Evolutionary conservation across 23 tunicate species (phyloP), one percentile per base, ranked within the genome.

Genomic region (Phallusia fumigata): DNA sequence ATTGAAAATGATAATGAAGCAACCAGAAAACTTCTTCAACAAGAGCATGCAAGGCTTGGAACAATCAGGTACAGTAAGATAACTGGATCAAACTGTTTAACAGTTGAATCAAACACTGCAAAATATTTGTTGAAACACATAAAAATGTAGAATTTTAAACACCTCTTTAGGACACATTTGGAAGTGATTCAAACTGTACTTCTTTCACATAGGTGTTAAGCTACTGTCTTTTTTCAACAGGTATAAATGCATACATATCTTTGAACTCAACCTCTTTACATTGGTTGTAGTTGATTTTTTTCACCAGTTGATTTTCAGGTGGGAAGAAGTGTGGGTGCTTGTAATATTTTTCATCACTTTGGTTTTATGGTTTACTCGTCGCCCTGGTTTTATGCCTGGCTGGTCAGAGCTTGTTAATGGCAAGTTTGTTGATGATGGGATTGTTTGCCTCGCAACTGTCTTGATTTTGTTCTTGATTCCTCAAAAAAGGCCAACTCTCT

Each of bases 321-420:
- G 86, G 86, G 86, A 49, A 3, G 79, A 83, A 83, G 0, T 24
- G 2, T 83, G 86, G 86, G 52, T 74, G 6, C 45, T 83, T 53
- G 18, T 28, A 16, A 51, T 83, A 19, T 83, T 74, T 34, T 31
- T 73, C 13, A 13, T 58, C 19, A 74, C 86, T 0, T 40, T 73
- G 31, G 0, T 83, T 74, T 45, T 83, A 18, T 83, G 86, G 86
- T 83, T 83, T 65, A 83, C 86, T 18, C 65, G 86, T 6, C 36
- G 69, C 28, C 86, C 86, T 21, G 86, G 86, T 21, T 83, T 83
- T 24, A 19, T 74, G 22, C 26, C 51, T 11, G 86, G 86, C 24
- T 83, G 86, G 86, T 77, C 64, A 10, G 15, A 28, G 22, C 18
- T n/a, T 30, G 69, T 83, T 30, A 30, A 15, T 30, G 36, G 30